Conservation (phyloP, 2,113 vertebrate genomes). For the Callithrix jacchus region DNA sequence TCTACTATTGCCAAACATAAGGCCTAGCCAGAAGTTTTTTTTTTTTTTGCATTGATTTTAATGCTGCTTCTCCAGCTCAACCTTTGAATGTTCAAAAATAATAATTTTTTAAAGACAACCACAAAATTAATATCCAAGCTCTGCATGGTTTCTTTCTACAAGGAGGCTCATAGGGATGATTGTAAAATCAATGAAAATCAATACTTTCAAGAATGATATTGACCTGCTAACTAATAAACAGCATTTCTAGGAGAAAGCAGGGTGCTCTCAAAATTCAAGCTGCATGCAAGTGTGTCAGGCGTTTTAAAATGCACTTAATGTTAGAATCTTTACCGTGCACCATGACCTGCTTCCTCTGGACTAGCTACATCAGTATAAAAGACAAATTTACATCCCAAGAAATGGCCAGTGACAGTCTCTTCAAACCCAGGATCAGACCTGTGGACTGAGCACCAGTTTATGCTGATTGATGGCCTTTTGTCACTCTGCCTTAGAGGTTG, state of each 20-base stretch:
- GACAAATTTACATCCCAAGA: conserved; percentile 64
- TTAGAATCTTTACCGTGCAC: neutral
- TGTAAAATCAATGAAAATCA: neutral
- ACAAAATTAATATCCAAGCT: neutral
- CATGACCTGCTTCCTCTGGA: conserved; percentile 1
- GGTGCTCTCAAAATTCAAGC: neutral
- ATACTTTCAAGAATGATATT: neutral
- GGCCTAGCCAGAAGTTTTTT: neutral
- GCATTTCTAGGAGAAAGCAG: neutral
- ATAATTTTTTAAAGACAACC: neutral
- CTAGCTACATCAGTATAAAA: conserved; percentile 16
- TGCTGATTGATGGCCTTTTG: conserved; percentile 87
- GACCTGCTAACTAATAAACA: neutral
- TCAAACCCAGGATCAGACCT: conserved; percentile 50
- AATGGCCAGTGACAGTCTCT: conserved; percentile 55
- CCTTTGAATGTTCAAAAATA: neutral
- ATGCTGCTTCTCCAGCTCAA: neutral
- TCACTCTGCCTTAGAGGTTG: conserved; percentile 84
- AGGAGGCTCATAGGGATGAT: neutral
- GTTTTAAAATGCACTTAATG: neutral
- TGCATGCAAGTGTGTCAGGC: neutral
- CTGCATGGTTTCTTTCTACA: neutral
- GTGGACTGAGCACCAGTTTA: conserved; percentile 53
- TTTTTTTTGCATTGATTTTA: conserved; percentile 7
- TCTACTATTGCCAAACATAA: neutral